Conservation (phyloP, 2,113 vertebrate genomes). For the Prochilodus magdalenae region DNA sequence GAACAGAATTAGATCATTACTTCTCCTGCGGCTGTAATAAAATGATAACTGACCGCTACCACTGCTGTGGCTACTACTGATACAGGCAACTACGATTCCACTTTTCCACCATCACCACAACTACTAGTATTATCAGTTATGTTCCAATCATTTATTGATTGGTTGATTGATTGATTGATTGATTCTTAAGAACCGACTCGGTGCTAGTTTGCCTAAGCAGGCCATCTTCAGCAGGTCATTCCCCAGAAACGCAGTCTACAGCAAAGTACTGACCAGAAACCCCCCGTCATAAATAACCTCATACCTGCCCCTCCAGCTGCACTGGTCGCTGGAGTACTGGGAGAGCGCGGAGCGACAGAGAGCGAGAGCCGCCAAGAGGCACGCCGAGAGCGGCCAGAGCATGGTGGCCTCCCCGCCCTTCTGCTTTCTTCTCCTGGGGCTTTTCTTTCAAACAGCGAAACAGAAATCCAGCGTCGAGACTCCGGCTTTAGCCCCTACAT, state of each 20-base stretch:
- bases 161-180: too few species aligned
- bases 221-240: background rate
- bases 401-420: conserved; percentile 69
- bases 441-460: conserved; percentile 56
- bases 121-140: too few species aligned
- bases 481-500: conserved; percentile 64
- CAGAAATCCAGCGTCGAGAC: conserved; percentile 57
- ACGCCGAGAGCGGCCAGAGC: conserved; percentile 74
- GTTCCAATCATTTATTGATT: too few species aligned
- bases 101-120: too few species aligned
- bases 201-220: too few species aligned
- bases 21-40: too few species aligned
- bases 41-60: too few species aligned
- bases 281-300: conserved; percentile 30
- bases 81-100: too few species aligned
- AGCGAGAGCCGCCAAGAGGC: conserved; percentile 73
- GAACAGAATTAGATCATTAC: too few species aligned
- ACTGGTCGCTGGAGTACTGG: conserved; percentile 95
- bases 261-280: background rate
- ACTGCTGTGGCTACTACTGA: too few species aligned
- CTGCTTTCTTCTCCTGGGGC: conserved; percentile 55
- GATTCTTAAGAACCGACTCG: too few species aligned
- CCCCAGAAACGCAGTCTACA: too few species aligned
- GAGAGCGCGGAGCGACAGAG: conserved; percentile 78
- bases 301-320: conserved; percentile 98